Conservation (phyloP, 2,888 invertebrate genomes). For the Nephrotoma appendiculata region DNA sequence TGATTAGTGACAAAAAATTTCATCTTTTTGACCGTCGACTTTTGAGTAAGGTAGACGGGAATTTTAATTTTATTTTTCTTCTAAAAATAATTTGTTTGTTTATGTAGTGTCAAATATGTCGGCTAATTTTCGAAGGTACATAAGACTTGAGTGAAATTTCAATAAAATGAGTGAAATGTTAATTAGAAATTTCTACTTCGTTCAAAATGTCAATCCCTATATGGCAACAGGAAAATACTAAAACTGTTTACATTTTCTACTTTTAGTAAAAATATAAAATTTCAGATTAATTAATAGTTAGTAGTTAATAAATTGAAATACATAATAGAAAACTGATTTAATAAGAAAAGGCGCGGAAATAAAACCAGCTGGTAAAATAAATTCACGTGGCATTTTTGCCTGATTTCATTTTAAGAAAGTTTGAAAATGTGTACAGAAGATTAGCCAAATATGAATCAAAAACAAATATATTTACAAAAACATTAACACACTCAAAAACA, state of each 20-base stretch:
- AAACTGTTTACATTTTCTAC: not conserved
- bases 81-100: slow-evolving; percentile 1
- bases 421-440: not conserved
- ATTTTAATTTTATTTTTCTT: not conserved
- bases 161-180: not conserved
- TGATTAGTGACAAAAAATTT: not conserved
- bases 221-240: not conserved
- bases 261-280: too few species aligned
- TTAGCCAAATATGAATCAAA: not conserved
- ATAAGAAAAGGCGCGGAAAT: not conserved
- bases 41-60: not conserved
- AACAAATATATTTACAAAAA: not conserved
- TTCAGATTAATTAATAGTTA: not conserved
- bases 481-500: not conserved
- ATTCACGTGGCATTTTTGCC: not conserved
- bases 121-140: not conserved
- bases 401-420: not conserved
- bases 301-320: not conserved
- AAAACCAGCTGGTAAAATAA: not conserved
- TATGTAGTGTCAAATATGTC: not conserved
- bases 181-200: not conserved
- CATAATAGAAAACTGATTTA: not conserved
- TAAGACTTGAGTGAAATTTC: not conserved
- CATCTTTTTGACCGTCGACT: not conserved
- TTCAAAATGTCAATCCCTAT: not conserved